Percentiles rank a stretch among this genome's conserved stretches.
These are phyloP conservation scores for Notothenia rossii DNA, from an alignment of 2,113 vertebrate genomes.

Conservation along the genomic window DNA sequence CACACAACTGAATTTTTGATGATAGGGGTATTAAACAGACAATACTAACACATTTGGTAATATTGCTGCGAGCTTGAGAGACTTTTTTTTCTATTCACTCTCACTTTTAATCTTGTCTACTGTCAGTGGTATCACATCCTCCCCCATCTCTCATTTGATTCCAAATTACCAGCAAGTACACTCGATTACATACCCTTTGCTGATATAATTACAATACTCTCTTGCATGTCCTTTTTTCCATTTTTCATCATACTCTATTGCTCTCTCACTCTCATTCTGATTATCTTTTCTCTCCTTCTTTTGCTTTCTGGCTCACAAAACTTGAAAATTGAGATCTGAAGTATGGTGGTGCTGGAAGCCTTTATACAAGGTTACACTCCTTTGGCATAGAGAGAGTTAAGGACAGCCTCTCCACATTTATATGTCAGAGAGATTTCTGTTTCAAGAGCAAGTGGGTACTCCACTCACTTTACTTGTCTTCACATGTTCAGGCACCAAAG, in stretches of 20 bases:
- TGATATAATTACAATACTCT: conserved; percentile 39
- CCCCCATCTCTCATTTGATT: neutral
- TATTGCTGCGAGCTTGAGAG: neutral
- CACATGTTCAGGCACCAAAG: neutral
- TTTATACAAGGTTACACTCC: conserved; percentile 52
- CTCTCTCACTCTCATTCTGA: conserved; percentile 31
- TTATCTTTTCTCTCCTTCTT: conserved; percentile 15
- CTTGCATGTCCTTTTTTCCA: conserved; percentile 24
- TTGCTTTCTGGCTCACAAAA: conserved; percentile 70
- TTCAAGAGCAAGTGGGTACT: neutral
- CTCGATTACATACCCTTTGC: conserved; percentile 1
- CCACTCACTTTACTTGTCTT: neutral
- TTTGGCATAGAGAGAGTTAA: neutral
- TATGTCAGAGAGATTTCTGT: conserved; percentile 1
- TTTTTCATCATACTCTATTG: conserved; percentile 10
- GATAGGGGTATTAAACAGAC: neutral
- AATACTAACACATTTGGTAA: neutral
- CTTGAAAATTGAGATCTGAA: conserved; percentile 72
- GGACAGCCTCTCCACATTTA: neutral
- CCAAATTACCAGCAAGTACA: conserved; percentile 23
- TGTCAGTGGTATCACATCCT: neutral
- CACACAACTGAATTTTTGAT: neutral
- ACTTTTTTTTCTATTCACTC: neutral
- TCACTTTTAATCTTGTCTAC: neutral
- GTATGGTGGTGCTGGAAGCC: conserved; percentile 44